A percentile compares a stretch with the other conserved stretches of the same genome.
Conservation (phyloP, 2,888 invertebrate species). For the Conomelus anceps region DNA sequence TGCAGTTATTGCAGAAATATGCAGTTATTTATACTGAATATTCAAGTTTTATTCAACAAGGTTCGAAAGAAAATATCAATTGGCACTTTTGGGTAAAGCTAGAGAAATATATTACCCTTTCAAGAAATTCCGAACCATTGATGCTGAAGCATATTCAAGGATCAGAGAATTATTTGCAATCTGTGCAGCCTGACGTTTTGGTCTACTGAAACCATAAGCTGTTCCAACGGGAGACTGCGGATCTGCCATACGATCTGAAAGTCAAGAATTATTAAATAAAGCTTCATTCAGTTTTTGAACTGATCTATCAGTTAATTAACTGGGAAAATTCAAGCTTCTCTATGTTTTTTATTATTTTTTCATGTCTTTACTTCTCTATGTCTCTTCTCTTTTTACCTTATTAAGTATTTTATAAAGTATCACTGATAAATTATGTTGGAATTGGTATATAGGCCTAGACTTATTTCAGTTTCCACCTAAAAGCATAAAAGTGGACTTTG, state of each 20-base stretch:
- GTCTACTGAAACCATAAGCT: conserved; percentile 45
- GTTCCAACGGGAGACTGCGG: conserved; percentile 43
- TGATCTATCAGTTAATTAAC: too few species aligned
- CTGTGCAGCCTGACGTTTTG: conserved; percentile 44
- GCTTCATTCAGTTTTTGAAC: too few species aligned
- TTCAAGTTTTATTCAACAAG: not conserved
- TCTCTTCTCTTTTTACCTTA: too few species aligned
- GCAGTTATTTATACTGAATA: too few species aligned
- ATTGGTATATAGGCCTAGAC: too few species aligned
- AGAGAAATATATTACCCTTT: conserved; percentile 38
- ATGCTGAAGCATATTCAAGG: conserved; percentile 45
- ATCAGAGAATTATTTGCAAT: conserved; percentile 46
- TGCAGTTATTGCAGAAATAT: too few species aligned
- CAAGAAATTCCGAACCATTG: conserved; percentile 43
- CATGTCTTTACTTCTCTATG: too few species aligned
- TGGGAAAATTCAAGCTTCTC: too few species aligned
- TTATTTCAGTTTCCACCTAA: too few species aligned
- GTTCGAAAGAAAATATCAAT: not conserved
- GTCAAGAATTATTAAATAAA: not conserved
- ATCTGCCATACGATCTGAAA: conserved; percentile 38
- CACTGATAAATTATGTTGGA: too few species aligned
- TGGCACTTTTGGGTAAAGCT: not conserved
- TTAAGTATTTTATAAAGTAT: too few species aligned
- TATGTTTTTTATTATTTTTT: not conserved
- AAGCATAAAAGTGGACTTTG: too few species aligned